Percentiles rank a stretch among this genome's conserved stretches.
These are phyloP conservation scores for Ellobius talpinus DNA, from an alignment of 2,113 vertebrate species.

Conservation along the genomic window DNA sequence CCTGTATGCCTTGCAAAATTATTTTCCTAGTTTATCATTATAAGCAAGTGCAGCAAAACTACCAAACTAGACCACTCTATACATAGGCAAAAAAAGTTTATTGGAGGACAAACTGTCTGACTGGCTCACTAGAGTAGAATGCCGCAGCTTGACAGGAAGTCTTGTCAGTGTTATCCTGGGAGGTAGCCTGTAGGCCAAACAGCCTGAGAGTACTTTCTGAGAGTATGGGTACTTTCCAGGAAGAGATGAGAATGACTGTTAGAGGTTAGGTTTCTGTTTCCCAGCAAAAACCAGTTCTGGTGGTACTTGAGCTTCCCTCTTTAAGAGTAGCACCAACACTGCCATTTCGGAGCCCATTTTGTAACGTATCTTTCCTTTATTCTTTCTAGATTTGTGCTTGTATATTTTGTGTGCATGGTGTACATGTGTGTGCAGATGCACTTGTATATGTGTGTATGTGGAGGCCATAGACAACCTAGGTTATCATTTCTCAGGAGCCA, in stretches of 20 bases:
- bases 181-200: neutral
- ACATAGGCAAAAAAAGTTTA: neutral
- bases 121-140: neutral
- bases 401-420: neutral
- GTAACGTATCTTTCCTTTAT: neutral
- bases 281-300: neutral
- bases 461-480: neutral
- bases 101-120: neutral
- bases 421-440: neutral
- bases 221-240: neutral
- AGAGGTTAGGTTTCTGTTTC: neutral
- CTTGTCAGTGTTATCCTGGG: neutral
- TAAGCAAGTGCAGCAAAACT: neutral
- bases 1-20: neutral
- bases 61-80: neutral
- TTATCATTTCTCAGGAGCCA: neutral
- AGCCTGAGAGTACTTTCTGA: neutral
- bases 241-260: neutral
- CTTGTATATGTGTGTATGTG: neutral
- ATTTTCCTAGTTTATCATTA: slow-evolving; percentile 5
- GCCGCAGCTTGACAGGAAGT: neutral
- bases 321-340: neutral
- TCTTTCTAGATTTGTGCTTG: neutral
- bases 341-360: neutral
- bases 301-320: neutral